Conservation (phyloP, 2,113 vertebrate species). For the Sphyrna mokarran region DNA sequence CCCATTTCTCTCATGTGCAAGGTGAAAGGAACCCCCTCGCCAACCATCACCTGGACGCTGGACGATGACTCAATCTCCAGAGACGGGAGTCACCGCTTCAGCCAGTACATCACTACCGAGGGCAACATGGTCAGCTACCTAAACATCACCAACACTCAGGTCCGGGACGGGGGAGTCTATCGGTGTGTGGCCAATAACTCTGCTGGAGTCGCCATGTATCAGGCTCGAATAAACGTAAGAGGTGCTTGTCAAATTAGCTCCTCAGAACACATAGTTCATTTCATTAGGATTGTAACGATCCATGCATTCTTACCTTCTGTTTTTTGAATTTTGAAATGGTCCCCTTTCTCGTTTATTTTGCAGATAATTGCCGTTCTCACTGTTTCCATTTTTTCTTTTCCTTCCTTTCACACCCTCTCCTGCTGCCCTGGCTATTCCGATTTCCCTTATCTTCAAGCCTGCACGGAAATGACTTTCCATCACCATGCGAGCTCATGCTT, state of each 20-base stretch:
- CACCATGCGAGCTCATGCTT: neutral
- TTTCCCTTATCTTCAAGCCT: neutral
- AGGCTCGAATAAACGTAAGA: constrained; percentile 99
- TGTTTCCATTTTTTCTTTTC: neutral
- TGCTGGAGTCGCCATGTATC: constrained; percentile 93
- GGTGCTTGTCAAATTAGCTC: constrained; percentile 99
- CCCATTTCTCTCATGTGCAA: constrained; percentile 90
- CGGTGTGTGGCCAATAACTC: constrained; percentile 97
- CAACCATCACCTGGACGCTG: constrained; percentile 83
- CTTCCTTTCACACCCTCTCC: neutral
- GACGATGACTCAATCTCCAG: constrained; percentile 91
- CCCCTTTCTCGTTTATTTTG: neutral
- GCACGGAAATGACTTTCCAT: constrained; percentile 4
- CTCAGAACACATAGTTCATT: constrained; percentile 77
- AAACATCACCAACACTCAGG: constrained; percentile 89
- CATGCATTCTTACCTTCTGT: constrained; percentile 49
- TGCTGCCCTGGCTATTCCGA: neutral
- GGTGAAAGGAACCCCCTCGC: constrained; percentile 88
- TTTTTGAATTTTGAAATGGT: constrained; percentile 46
- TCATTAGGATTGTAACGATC: constrained; percentile 46
- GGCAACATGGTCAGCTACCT: constrained; percentile 94
- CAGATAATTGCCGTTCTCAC: neutral
- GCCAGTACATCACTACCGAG: constrained; percentile 83
- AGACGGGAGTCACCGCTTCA: constrained; percentile 83
- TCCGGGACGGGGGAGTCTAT: constrained; percentile 91